Evolutionary conservation across 2,888 invertebrate genomes (phyloP).

Genomic region (Hemaris fuciformis): DNA sequence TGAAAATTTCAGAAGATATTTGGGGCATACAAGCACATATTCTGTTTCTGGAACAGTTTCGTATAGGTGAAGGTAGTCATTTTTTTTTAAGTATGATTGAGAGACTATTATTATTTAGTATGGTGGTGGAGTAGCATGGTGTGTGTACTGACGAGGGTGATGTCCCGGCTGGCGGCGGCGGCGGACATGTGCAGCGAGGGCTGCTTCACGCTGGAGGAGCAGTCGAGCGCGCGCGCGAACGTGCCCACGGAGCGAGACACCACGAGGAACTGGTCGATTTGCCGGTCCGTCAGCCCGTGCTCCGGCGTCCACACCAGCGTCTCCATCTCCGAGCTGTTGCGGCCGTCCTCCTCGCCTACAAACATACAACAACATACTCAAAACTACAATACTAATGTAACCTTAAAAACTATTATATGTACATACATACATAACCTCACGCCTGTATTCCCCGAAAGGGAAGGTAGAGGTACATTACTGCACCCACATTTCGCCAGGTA

Average conservation of each 20-base stretch:
- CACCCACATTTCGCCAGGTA: no score
- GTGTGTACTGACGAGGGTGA: conserved; percentile 87
- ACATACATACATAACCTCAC: no score
- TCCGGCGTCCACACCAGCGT: conserved; percentile 97
- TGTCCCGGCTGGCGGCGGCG: conserved; percentile 98
- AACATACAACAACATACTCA: conserved; percentile 21
- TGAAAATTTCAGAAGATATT: no score
- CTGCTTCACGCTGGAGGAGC: conserved; percentile 98
- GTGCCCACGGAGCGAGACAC: conserved; percentile 97
- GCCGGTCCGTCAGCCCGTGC: conserved; percentile 94
- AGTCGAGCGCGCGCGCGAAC: conserved; percentile 98
- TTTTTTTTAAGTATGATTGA: no score
- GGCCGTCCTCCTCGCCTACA: conserved; percentile 83
- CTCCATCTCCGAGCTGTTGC: conserved; percentile 90
- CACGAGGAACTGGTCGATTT: conserved; percentile 99
- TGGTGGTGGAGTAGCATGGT: not conserved
- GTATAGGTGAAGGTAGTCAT: no score
- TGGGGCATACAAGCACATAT: no score
- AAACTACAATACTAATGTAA: no score
- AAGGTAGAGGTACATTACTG: no score
- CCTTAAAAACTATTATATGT: no score
- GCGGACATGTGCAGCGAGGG: conserved; percentile 99
- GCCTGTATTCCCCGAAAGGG: no score
- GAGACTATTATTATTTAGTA: no score
- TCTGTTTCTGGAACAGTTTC: no score